Conservation (phyloP, 2,888 invertebrate genomes). For the Leucozona laternaria region DNA sequence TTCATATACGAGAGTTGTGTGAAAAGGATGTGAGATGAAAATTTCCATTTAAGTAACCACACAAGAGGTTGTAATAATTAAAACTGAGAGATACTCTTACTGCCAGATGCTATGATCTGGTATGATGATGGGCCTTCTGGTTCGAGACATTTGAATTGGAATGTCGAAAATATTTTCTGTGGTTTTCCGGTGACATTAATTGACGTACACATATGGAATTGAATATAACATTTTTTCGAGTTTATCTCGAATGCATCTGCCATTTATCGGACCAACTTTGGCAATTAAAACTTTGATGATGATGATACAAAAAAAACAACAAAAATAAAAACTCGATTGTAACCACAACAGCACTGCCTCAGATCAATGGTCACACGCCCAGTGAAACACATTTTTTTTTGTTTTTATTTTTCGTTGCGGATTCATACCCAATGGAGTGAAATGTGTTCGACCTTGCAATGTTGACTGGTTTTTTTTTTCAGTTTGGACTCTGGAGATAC, state of each 20-base stretch:
- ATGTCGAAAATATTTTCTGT: slow-evolving; percentile 40
- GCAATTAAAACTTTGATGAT: slow-evolving; percentile 43
- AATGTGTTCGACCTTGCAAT: slow-evolving; percentile 73
- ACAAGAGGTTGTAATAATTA: slow-evolving; percentile 39
- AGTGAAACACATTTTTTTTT: slow-evolving; percentile 32
- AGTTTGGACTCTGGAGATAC: slow-evolving; percentile 20
- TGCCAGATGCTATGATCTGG: slow-evolving; percentile 39
- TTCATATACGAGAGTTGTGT: slow-evolving; percentile 9
- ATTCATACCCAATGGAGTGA: slow-evolving; percentile 44
- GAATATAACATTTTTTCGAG: neutral
- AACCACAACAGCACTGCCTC: neutral
- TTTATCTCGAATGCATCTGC: slow-evolving; percentile 19
- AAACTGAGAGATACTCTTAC: slow-evolving; percentile 42
- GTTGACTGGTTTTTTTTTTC: slow-evolving; percentile 63
- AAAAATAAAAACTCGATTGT: slow-evolving; percentile 14
- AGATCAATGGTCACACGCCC: slow-evolving; percentile 58
- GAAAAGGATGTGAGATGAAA: slow-evolving; percentile 58
- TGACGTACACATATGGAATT: slow-evolving; percentile 19
- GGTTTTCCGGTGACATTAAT: slow-evolving; percentile 32
- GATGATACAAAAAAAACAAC: slow-evolving; percentile 46
- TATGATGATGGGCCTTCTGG: neutral
- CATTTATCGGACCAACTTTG: slow-evolving; percentile 15
- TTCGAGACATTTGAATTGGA: slow-evolving; percentile 13
- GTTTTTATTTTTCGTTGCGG: slow-evolving; percentile 31
- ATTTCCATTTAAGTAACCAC: slow-evolving; percentile 38